Percentiles rank a stretch among this genome's conserved stretches.
Evolutionary conservation across 2,113 vertebrate species (phyloP).

Genomic region (Salvator merianae): DNA sequence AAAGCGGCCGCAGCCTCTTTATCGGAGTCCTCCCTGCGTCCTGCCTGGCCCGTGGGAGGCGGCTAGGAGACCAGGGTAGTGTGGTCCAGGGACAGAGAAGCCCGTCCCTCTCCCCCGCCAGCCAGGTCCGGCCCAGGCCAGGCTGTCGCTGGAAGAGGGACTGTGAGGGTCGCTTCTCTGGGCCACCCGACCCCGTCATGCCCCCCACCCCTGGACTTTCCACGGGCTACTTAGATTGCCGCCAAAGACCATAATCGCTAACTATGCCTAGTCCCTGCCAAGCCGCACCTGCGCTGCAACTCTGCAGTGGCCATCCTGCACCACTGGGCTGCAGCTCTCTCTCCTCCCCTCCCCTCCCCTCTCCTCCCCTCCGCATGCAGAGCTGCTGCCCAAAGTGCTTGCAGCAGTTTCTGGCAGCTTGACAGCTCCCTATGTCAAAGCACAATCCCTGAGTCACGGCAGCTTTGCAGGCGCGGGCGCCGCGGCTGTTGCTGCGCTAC

Average conservation of each 20-base stretch:
- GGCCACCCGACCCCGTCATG: no score
- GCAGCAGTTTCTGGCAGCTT: constrained; percentile 4
- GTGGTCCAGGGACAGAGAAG: no score
- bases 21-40: no score
- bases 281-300: neutral
- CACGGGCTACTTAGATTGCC: no score
- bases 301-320: neutral
- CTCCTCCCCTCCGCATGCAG: neutral
- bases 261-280: no score
- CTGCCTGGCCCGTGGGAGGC: no score
- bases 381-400: neutral
- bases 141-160: neutral
- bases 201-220: no score
- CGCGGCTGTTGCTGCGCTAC: no score
- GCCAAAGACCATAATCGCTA: no score
- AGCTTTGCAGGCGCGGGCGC: neutral
- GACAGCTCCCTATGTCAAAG: constrained; percentile 4
- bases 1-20: neutral
- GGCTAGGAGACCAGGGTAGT: neutral
- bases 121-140: neutral
- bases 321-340: neutral
- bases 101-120: no score
- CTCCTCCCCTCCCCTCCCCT: neutral
- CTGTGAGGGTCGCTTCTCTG: neutral
- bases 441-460: neutral